Evolutionary conservation across 2,113 vertebrate species (phyloP), one percentile per base, ranked within the genome.

Genomic region (Cyphomyrus discorhynchus): DNA sequence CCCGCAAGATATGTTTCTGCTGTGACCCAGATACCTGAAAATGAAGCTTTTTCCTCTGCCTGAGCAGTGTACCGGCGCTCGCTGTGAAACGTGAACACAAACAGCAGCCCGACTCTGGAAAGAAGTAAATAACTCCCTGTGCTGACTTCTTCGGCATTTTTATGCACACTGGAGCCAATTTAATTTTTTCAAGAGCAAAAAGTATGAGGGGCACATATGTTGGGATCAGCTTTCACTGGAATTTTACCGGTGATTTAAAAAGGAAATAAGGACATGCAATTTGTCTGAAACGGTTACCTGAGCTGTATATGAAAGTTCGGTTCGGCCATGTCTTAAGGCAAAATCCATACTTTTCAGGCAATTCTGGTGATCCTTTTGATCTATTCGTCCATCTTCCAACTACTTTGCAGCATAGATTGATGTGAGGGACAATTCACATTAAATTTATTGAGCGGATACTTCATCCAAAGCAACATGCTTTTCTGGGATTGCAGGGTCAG

Each of bases 21-120:
- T 42, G 35, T 80, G 74, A 80, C 74, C 74, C 74, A 80, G 74
- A 80, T 39, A 80, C 74, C 74, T 80, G 74, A 80, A 80, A 80
- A 80, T 19, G 35, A 39, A 80, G 35, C 62, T 31, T 70, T 70
- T 70, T 31, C 62, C 62, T 31, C 62, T 11, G 62, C n/a, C 10
- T 70, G 27, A 5, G 27, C 62, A 31, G 62, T 4, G 27, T 31
- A 31, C n/a, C n/a, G 10, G n/a, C n/a, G 31, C 35, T 42, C 1
- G 35, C 74, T 80, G 74, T 2, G 15, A 42, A 42, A 80, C 39
- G 17, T 80, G 74, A 42, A 42, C 15, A 42, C 74, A 80, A 80
- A 80, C 35, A 19, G 35, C 11, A 42, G 74, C 27, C 27, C 35
- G 0, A 19, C 27, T 13, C 17, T 42, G 31, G 15, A 80, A 42